Conservation (phyloP, 2,888 invertebrate genomes). For the Galerucella calmariensis region DNA sequence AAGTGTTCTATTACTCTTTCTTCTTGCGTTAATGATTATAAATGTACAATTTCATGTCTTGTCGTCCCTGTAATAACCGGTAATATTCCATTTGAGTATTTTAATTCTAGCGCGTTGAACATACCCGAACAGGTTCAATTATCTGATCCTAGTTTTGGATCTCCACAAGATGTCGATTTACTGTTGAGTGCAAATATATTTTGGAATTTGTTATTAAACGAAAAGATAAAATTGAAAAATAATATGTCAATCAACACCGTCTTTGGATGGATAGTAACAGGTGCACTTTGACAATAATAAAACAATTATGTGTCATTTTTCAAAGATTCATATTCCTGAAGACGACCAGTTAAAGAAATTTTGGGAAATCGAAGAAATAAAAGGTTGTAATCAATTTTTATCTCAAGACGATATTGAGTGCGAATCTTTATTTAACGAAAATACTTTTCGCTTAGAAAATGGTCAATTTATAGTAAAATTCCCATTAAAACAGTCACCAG, state of each 20-base stretch:
- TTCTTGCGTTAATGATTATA: conserved; percentile 2
- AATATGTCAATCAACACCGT: conserved; percentile 34
- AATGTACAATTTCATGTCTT: neutral
- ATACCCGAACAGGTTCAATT: conserved; percentile 3
- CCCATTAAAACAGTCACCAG: conserved; percentile 32
- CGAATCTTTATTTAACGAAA: conserved; percentile 40
- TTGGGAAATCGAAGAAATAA: conserved; percentile 44
- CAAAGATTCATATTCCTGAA: conserved; percentile 14
- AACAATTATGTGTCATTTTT: neutral
- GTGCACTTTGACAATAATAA: conserved; percentile 15
- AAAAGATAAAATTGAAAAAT: conserved; percentile 21
- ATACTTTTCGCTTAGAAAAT: conserved; percentile 9
- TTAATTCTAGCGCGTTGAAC: neutral
- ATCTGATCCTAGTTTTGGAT: neutral
- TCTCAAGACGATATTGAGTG: conserved; percentile 42
- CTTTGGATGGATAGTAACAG: conserved; percentile 44
- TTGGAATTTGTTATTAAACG: conserved; percentile 25
- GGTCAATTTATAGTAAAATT: conserved; percentile 43
- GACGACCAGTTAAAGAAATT: conserved; percentile 36
- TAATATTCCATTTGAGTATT: conserved; percentile 1
- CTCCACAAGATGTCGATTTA: neutral
- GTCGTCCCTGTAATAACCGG: conserved; percentile 2
- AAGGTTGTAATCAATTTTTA: conserved; percentile 16
- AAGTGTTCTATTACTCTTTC: neutral
- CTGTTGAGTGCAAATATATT: conserved; percentile 16